Percentiles rank a stretch among this genome's conserved stretches.
These are phyloP conservation scores for Caenorhabditis japonica DNA, from an alignment of 2,888 invertebrate genomes.

Conservation along the genomic window DNA sequence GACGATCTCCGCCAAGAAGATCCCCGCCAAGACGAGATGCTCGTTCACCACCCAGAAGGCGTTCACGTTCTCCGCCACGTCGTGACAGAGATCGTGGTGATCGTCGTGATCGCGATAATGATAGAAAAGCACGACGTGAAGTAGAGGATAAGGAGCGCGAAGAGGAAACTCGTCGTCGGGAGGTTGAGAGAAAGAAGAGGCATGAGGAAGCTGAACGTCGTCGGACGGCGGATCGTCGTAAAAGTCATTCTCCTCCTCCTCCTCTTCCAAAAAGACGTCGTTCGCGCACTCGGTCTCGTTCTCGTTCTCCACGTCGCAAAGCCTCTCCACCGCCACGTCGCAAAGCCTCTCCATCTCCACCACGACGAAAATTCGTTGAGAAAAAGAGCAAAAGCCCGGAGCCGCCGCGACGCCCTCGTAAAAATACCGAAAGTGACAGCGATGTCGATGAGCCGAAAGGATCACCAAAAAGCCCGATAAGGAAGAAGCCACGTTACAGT, in stretches of 20 bases:
- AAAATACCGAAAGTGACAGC: conserved; percentile 4
- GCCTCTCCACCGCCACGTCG: conserved; percentile 7
- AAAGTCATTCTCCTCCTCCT: conserved; percentile 4
- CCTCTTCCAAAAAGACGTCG: conserved; percentile 9
- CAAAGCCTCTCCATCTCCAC: conserved; percentile 7
- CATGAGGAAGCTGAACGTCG: conserved; percentile 42
- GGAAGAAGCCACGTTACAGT: conserved; percentile 14
- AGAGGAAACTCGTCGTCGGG: conserved; percentile 48
- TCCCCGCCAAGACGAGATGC: conserved; percentile 16
- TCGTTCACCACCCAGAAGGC: conserved; percentile 24
- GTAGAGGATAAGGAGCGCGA: conserved; percentile 41
- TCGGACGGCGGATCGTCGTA: conserved; percentile 1
- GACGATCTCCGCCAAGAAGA: conserved; percentile 25
- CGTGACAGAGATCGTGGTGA: conserved; percentile 17
- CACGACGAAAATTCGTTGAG: conserved; percentile 21
- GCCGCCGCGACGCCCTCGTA: conserved; percentile 14
- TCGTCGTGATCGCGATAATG: conserved; percentile 11
- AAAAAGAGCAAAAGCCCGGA: conserved; percentile 3
- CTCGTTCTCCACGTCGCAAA: not conserved
- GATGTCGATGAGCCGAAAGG: conserved; percentile 15
- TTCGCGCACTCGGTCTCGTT: conserved; percentile 7
- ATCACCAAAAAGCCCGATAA: conserved; percentile 7
- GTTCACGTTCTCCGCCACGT: conserved; percentile 5
- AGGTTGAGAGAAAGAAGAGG: conserved; percentile 43
- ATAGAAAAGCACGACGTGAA: conserved; percentile 20